Percentiles rank a stretch among this genome's conserved stretches.
phyloP scores from a whole-genome alignment of 2,797 vertebrate species.

The Micrastur ruficollis region DNA sequence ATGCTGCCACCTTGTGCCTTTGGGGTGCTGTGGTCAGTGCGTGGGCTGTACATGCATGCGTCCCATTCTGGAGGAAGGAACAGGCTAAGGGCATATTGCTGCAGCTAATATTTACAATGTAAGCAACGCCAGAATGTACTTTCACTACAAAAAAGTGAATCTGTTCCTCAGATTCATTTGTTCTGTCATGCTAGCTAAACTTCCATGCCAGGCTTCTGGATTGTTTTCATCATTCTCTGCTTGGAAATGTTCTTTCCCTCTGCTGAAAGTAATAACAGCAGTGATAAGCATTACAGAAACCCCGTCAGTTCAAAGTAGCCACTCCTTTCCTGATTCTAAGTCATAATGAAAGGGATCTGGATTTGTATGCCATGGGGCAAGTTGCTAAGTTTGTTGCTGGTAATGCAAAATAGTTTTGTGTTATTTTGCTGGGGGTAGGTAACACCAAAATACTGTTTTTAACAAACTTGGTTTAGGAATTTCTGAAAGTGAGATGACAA shows the following conservation, averaged over 20 bases:
- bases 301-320: neutral
- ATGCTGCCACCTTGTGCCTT: constrained; percentile 70
- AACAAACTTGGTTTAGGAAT: constrained; percentile 44
- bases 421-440: neutral
- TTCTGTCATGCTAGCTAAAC: neutral
- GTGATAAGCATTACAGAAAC: neutral
- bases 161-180: neutral
- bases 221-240: neutral
- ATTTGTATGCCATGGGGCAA: neutral
- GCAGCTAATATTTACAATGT: neutral
- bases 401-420: neutral
- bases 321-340: neutral
- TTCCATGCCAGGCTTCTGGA: neutral
- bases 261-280: accelerated
- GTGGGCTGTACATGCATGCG: accelerated
- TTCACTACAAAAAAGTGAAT: neutral
- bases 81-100: neutral
- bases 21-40: neutral
- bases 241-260: neutral
- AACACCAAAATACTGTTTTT: neutral
- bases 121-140: neutral
- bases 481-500: constrained; percentile 18
- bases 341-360: neutral
- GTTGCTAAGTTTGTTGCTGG: neutral
- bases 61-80: neutral